A percentile compares a stretch with the other conserved stretches of the same genome.
These are phyloP conservation scores for Andrena chrysosceles DNA, from an alignment of 2,888 invertebrate genomes.

Conservation along the genomic window DNA sequence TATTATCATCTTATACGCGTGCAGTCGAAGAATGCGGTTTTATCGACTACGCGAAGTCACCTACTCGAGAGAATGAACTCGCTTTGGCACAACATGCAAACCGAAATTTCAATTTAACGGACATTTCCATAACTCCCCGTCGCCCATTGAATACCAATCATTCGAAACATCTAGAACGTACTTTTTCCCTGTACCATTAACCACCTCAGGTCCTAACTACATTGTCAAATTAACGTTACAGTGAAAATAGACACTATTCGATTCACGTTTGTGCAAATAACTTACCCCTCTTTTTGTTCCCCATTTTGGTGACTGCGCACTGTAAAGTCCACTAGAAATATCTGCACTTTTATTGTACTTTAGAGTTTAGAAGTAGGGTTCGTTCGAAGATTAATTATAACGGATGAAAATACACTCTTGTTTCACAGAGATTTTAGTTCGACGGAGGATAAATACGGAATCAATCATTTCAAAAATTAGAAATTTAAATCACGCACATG, in stretches of 20 bases:
- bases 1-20: background rate
- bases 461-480: slow-evolving; percentile 31
- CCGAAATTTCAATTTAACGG: background rate
- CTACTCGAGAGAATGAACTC: background rate
- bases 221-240: background rate
- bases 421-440: slow-evolving; percentile 13
- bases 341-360: slow-evolving; percentile 3
- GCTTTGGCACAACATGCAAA: slow-evolving; percentile 1
- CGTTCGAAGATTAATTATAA: background rate
- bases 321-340: background rate
- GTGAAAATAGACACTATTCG: background rate
- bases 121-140: background rate
- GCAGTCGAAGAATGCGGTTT: background rate
- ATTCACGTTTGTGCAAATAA: background rate
- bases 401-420: background rate
- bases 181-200: background rate
- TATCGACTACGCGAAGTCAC: background rate
- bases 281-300: slow-evolving; percentile 74
- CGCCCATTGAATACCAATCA: background rate
- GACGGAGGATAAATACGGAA: background rate
- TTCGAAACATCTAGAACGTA: background rate
- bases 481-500: background rate
- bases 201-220: background rate
- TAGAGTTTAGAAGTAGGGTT: background rate
- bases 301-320: slow-evolving; percentile 59